These are phyloP conservation scores for Helogale parvula DNA, from an alignment of 2,113 vertebrate species.

Conservation along the genomic window DNA sequence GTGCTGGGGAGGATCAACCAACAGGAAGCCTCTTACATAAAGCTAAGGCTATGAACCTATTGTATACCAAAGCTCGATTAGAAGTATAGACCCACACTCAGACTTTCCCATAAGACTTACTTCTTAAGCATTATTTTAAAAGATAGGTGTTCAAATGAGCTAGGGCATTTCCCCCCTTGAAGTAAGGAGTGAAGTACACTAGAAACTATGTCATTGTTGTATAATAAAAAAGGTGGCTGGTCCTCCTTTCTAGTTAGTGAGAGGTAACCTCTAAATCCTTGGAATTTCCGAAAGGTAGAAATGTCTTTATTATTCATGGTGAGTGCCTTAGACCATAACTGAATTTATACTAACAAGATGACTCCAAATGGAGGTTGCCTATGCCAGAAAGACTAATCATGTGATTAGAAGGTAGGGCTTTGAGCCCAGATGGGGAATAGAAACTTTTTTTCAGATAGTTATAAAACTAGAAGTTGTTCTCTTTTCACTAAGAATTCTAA, in stretches of 20 bases:
- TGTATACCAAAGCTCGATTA: not conserved
- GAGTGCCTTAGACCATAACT: not conserved
- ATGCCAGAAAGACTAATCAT: not conserved
- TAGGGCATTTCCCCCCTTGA: not conserved
- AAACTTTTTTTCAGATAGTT: not conserved
- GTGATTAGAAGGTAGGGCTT: not conserved
- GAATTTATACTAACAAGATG: not conserved
- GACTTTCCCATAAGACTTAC: not conserved
- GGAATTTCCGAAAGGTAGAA: not conserved
- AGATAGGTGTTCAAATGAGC: not conserved
- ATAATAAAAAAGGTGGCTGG: not conserved
- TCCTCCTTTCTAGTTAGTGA: not conserved
- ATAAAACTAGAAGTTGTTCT: not conserved
- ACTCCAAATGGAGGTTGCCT: not conserved
- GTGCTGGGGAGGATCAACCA: not conserved
- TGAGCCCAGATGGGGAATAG: not conserved
- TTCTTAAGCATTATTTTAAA: constrained; percentile 23
- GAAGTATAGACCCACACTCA: not conserved
- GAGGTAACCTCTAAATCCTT: not conserved
- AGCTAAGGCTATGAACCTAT: not conserved
- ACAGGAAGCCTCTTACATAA: not conserved
- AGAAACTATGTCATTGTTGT: not conserved
- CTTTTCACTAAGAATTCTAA: not conserved
- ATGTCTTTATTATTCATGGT: not conserved
- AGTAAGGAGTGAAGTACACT: not conserved